phyloP scores from a whole-genome alignment of 2,113 vertebrate genomes.

The Gorsachius goisagi region DNA sequence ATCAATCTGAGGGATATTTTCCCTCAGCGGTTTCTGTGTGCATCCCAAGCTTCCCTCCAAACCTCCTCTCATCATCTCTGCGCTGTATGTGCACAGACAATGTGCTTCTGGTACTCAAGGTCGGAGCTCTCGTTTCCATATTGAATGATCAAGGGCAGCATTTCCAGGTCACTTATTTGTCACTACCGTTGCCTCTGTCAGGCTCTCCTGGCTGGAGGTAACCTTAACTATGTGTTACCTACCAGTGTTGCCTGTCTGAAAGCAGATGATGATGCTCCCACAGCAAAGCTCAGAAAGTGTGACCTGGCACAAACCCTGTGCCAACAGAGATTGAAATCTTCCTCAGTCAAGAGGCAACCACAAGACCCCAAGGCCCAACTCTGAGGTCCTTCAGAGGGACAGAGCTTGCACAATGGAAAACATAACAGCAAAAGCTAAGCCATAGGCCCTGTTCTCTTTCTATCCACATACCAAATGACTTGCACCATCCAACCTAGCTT shows the following conservation, averaged over 20 bases:
- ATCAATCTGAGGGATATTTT: not conserved
- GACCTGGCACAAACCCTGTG: not conserved
- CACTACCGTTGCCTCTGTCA: not conserved
- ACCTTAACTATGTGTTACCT: not conserved
- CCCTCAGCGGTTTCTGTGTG: not conserved
- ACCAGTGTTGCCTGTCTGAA: not conserved
- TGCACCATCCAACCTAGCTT: not conserved
- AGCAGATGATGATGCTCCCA: too few species aligned
- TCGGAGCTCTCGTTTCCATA: not conserved
- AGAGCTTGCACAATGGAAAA: not conserved
- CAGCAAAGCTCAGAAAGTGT: not conserved
- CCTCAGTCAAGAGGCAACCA: not conserved
- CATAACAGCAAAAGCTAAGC: not conserved
- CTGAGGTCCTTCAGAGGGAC: not conserved
- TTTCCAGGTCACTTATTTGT: not conserved
- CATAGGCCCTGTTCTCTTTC: not conserved
- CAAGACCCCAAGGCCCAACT: not conserved
- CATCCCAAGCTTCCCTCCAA: not conserved
- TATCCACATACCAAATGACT: not conserved
- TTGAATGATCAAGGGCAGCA: not conserved
- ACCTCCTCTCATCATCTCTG: not conserved
- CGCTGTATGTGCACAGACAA: fast-evolving
- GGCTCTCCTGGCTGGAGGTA: not conserved
- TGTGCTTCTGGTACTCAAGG: not conserved
- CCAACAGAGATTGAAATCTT: not conserved